Evolutionary conservation across 2,888 invertebrate species (phyloP).

Genomic region (Penaeus monodon): DNA sequence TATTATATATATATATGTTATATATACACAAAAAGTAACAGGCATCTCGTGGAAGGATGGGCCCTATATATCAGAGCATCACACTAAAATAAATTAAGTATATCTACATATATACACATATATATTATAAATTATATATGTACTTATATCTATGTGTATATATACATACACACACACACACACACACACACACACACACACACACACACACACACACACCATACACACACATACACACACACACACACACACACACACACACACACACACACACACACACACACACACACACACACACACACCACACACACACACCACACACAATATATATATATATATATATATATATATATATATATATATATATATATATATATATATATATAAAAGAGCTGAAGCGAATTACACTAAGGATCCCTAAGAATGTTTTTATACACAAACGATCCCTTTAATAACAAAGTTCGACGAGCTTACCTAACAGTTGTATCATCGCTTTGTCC

Average conservation of each 20-base stretch:
- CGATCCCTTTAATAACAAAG: background rate
- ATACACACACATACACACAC: background rate
- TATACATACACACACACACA: background rate
- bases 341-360: slow-evolving; percentile 25
- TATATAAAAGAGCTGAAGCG: background rate
- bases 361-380: slow-evolving; percentile 24
- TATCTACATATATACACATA: no score
- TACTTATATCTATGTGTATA: slow-evolving; percentile 11
- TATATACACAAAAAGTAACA: no score
- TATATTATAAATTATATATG: no score
- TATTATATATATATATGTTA: no score
- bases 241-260: background rate
- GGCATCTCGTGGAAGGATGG: no score
- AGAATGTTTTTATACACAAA: background rate
- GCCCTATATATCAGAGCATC: no score
- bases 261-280: background rate
- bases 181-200: no score
- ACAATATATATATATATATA: slow-evolving; percentile 15
- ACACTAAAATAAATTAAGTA: no score
- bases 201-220: no score
- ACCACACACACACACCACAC: background rate
- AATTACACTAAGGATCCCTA: background rate
- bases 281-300: background rate
- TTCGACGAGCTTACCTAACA: no score
- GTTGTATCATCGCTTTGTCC: no score